phyloP scores from a whole-genome alignment of 2,113 vertebrate genomes.

The Catagonus wagneri region DNA sequence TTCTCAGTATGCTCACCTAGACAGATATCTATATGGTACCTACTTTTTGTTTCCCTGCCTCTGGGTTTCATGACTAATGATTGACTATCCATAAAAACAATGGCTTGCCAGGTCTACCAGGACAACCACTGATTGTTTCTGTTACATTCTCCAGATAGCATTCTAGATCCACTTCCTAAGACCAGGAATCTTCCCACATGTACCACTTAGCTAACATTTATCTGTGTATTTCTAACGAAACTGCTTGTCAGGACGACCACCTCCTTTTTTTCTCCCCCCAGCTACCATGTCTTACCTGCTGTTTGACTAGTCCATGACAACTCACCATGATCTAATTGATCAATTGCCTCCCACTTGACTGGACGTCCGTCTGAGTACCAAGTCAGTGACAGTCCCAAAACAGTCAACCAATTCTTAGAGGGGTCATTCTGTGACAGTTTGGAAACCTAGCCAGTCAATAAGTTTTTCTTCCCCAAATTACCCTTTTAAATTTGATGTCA shows the following conservation, averaged over 20 bases:
- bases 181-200: background rate
- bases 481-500: background rate
- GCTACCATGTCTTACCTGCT: background rate
- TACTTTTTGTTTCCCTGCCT: background rate
- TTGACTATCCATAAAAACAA: background rate
- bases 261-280: background rate
- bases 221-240: background rate
- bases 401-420: background rate
- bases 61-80: background rate
- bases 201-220: background rate
- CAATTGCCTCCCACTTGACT: background rate
- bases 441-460: background rate
- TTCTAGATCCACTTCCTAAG: background rate
- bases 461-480: background rate
- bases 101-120: background rate
- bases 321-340: background rate
- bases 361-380: background rate
- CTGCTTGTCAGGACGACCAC: background rate
- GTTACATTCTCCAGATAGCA: background rate
- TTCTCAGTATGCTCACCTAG: background rate
- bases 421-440: background rate
- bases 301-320: background rate
- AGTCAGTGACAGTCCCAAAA: background rate
- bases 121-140: background rate
- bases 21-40: background rate